phyloP scores from a whole-genome alignment of 2,113 vertebrate species.

The Lonchura striata region DNA sequence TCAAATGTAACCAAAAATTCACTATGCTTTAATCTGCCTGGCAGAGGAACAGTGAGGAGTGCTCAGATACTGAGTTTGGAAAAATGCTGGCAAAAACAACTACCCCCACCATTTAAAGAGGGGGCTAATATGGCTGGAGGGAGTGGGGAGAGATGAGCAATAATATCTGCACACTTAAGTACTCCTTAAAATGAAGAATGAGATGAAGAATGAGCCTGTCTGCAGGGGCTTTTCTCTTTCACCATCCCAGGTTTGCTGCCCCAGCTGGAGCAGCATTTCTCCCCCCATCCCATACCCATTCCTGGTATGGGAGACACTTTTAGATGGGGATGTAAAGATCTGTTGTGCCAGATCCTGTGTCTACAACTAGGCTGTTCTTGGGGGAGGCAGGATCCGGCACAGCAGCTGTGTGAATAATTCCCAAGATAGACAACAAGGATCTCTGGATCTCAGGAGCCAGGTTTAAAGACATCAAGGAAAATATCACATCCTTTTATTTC shows the following conservation, averaged over 20 bases:
- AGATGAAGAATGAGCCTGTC: not conserved
- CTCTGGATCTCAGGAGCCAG: not conserved
- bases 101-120: not conserved
- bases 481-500: constrained; percentile 1
- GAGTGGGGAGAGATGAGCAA: not conserved
- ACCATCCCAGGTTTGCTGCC: not conserved
- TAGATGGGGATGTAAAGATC: not conserved
- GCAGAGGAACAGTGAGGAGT: not conserved
- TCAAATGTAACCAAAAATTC: not conserved
- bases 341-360: not conserved
- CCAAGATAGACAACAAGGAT: not conserved
- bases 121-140: not conserved
- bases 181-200: not conserved
- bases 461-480: constrained; percentile 18
- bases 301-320: not conserved
- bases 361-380: fast-evolving
- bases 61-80: fast-evolving
- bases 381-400: not conserved
- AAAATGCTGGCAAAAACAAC: not conserved
- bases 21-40: not conserved
- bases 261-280: not conserved
- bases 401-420: not conserved
- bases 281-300: not conserved
- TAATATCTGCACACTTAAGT: not conserved
- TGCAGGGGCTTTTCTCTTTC: not conserved